Percentiles rank a stretch among this genome's conserved stretches.
Conservation (phyloP, 2,888 invertebrate species). For the Caenorhabditis imperialis region DNA sequence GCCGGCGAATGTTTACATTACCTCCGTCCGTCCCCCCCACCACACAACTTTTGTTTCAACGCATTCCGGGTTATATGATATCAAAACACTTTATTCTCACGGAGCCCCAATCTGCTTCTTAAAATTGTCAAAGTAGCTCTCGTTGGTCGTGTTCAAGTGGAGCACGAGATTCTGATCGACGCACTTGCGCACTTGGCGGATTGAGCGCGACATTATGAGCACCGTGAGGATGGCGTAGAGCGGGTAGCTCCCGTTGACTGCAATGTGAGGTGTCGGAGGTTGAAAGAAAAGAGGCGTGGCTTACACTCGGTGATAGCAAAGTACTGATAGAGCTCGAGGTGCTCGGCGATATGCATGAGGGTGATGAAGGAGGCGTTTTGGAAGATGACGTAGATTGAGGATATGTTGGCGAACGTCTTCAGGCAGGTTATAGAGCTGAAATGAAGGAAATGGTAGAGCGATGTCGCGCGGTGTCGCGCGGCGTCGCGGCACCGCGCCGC, state of each 20-base stretch:
- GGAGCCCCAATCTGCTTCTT: constrained; percentile 20
- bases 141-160: constrained; percentile 12
- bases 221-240: constrained; percentile 27
- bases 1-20: too few relatives aligned
- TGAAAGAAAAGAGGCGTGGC: neutral
- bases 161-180: neutral
- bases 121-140: constrained; percentile 17
- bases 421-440: constrained; percentile 34
- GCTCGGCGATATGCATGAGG: constrained; percentile 15
- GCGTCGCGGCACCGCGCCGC: too few relatives aligned
- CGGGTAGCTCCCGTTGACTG: constrained; percentile 40
- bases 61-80: neutral
- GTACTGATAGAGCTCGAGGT: constrained; percentile 11
- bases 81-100: neutral
- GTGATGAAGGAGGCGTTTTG: constrained; percentile 36
- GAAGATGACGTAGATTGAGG: constrained; percentile 24
- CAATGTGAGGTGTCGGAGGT: neutral
- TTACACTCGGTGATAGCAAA: constrained; percentile 35
- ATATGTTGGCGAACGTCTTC: constrained; percentile 38
- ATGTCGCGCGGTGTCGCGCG: too few relatives aligned
- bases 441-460: too few relatives aligned
- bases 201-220: neutral
- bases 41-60: too few relatives aligned
- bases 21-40: too few relatives aligned
- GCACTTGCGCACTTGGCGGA: constrained; percentile 3